Conservation (phyloP, 23 tunicate species). For the Botrylloides violaceus region DNA sequence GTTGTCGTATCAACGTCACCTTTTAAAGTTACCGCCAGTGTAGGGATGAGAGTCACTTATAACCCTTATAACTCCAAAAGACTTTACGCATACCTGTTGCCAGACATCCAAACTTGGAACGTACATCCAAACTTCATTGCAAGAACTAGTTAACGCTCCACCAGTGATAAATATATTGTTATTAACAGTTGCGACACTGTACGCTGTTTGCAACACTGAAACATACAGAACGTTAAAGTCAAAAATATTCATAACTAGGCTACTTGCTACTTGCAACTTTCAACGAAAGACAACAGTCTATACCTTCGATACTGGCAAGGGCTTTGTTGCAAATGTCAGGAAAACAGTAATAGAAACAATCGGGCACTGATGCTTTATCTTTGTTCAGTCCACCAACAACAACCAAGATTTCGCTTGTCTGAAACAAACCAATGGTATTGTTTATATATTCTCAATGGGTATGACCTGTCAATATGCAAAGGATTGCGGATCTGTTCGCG, state of each 20-base stretch:
- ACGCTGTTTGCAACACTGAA: constrained; percentile 69
- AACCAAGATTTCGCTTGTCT: constrained; percentile 71
- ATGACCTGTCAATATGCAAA: neutral
- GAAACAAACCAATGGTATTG: neutral
- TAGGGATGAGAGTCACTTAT: too few species aligned
- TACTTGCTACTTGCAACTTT: too few species aligned
- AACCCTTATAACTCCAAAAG: too few species aligned
- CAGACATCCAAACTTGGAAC: constrained; percentile 81
- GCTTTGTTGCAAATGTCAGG: constrained; percentile 33
- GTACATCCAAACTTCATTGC: constrained; percentile 78
- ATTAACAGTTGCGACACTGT: constrained; percentile 93
- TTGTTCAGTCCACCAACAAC: constrained; percentile 89
- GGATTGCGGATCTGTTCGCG: neutral
- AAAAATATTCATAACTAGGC: too few species aligned
- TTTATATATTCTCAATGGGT: neutral
- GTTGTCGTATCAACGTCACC: too few species aligned
- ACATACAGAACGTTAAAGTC: neutral
- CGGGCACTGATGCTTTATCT: constrained; percentile 58
- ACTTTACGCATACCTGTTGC: constrained; percentile 96
- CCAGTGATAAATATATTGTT: constrained; percentile 88
- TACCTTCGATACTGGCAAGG: constrained; percentile 56
- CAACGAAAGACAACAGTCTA: too few species aligned
- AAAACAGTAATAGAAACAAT: constrained; percentile 67
- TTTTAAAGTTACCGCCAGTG: too few species aligned
- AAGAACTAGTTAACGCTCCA: constrained; percentile 44